Conservation (phyloP, 2,888 invertebrate species). For the Idaea biselata region DNA sequence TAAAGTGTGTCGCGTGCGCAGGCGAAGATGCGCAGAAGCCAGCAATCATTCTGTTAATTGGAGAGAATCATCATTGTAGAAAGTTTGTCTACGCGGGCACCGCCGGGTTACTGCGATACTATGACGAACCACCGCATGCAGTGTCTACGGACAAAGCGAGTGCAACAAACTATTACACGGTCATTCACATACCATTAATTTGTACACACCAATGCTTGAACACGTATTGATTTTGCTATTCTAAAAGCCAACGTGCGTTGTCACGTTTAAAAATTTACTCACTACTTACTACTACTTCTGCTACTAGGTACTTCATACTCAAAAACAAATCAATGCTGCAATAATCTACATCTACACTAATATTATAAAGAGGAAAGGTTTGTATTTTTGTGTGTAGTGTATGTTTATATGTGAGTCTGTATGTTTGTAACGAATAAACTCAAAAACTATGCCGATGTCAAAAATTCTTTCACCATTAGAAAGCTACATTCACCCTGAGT, state of each 20-base stretch:
- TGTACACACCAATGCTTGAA: constrained; percentile 47
- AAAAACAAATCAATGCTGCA: constrained; percentile 21
- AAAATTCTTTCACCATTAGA: no score
- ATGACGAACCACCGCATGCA: constrained; percentile 29
- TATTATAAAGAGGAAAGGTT: constrained; percentile 5
- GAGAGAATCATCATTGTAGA: constrained; percentile 77
- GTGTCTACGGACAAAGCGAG: constrained; percentile 67
- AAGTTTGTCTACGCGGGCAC: constrained; percentile 42
- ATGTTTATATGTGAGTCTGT: no score
- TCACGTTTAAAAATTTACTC: constrained; percentile 5
- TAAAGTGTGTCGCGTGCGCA: constrained; percentile 72
- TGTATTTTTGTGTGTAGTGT: no score
- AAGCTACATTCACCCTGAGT: no score
- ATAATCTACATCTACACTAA: no score
- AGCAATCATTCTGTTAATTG: constrained; percentile 79
- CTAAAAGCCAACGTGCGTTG: constrained; percentile 11
- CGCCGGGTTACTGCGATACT: constrained; percentile 22
- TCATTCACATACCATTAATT: constrained; percentile 60
- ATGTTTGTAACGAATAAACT: no score
- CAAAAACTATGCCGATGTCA: no score
- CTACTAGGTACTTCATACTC: not conserved
- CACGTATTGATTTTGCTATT: constrained; percentile 30
- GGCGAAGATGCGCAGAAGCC: constrained; percentile 58
- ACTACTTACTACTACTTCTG: no score
- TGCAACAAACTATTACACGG: constrained; percentile 66